phyloP scores from a whole-genome alignment of 2,113 vertebrate species.

The Malurus alboscapulatus region DNA sequence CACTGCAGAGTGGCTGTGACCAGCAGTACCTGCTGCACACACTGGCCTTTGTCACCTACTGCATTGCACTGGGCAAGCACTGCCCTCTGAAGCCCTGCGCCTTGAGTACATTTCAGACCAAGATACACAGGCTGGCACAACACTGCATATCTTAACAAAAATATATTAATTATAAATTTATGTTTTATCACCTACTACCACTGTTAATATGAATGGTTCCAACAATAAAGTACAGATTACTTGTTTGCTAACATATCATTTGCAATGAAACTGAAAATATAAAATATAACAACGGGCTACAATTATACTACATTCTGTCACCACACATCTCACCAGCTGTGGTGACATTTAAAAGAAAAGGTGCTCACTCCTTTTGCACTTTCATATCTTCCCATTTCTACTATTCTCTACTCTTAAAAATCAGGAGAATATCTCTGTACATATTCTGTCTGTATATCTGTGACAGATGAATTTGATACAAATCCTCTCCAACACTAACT shows the following conservation, averaged over 20 bases:
- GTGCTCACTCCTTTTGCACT: not conserved
- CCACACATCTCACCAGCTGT: not conserved
- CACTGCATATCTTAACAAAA: not conserved
- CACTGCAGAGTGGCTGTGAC: not conserved
- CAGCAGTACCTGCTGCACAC: not conserved
- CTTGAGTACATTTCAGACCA: not conserved
- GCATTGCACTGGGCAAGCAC: accelerated
- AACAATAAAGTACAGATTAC: not conserved
- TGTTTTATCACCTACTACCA: not conserved
- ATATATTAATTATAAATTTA: not conserved
- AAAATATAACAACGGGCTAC: not conserved
- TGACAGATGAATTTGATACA: conserved; percentile 68
- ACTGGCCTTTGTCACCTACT: accelerated
- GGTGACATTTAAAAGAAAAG: not conserved
- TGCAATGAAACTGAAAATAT: not conserved
- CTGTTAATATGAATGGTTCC: not conserved
- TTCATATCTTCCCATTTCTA: conserved; percentile 32
- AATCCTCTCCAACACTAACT: conserved; percentile 38
- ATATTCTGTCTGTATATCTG: not conserved
- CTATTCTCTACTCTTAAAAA: conserved; percentile 44
- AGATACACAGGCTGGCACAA: not conserved
- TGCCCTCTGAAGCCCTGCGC: not conserved
- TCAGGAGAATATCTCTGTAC: conserved; percentile 21
- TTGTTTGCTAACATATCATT: not conserved
- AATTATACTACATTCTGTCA: not conserved